Evolutionary conservation across 2,888 invertebrate genomes (phyloP).

Genomic region (Poecilus cupreus): DNA sequence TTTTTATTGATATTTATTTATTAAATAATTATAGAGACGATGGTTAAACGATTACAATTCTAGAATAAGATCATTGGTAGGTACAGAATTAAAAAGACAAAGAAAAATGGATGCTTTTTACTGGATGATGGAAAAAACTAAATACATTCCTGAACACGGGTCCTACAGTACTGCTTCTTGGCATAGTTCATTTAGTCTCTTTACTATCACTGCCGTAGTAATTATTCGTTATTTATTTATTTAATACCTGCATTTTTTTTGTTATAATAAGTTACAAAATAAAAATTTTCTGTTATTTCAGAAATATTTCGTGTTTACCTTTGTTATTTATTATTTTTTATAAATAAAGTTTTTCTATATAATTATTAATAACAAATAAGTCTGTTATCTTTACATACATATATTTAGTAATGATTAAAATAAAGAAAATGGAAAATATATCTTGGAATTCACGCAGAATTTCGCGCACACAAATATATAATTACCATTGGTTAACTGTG

Average conservation of each 20-base stretch:
- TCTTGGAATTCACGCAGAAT: too few relatives aligned
- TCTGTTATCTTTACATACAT: too few relatives aligned
- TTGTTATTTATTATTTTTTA: slow-evolving; percentile 30
- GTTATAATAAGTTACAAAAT: neutral
- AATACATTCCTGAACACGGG: slow-evolving; percentile 78
- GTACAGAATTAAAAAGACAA: slow-evolving; percentile 83
- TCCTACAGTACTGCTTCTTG: slow-evolving; percentile 63
- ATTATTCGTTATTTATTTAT: slow-evolving; percentile 35
- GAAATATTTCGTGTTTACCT: slow-evolving; percentile 5
- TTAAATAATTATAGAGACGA: slow-evolving; percentile 75
- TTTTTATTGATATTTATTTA: neutral
- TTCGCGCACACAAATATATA: too few relatives aligned
- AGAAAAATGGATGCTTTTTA: slow-evolving; percentile 83
- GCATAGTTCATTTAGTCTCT: neutral
- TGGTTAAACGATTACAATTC: slow-evolving; percentile 89
- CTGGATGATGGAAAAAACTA: slow-evolving; percentile 91
- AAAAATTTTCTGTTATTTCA: slow-evolving; percentile 2
- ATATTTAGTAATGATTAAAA: too few relatives aligned
- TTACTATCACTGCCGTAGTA: slow-evolving; percentile 10
- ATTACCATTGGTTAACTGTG: too few relatives aligned
- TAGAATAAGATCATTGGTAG: slow-evolving; percentile 82
- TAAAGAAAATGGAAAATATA: too few relatives aligned
- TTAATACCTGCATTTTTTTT: neutral
- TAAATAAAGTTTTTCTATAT: slow-evolving; percentile 30
- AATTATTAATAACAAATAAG: neutral